A percentile compares a stretch with the other conserved stretches of the same genome.
phyloP scores from a whole-genome alignment of 2,797 vertebrate genomes.

The Eptatretus atami region DNA sequence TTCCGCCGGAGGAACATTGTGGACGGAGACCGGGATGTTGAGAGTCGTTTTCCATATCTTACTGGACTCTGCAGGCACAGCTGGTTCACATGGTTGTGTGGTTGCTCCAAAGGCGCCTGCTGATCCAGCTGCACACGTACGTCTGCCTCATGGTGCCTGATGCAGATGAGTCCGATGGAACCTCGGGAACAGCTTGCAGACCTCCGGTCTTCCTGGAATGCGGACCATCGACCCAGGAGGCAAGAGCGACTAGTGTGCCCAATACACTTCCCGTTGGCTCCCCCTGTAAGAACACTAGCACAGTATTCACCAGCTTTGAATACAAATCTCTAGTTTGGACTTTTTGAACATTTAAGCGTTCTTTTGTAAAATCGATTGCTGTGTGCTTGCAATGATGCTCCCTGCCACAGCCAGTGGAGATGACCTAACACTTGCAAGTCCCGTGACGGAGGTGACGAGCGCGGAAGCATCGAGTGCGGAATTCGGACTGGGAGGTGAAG shows the following conservation, averaged over 20 bases:
- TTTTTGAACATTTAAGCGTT: neutral
- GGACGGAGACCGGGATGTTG: no score
- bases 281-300: slow-evolving; percentile 29
- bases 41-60: no score
- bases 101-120: slow-evolving; percentile 68
- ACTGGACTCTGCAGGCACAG: slow-evolving; percentile 26
- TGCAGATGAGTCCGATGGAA: slow-evolving; percentile 28
- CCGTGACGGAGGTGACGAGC: slow-evolving; percentile 17
- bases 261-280: slow-evolving; percentile 84
- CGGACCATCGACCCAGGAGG: slow-evolving; percentile 29
- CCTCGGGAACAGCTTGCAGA: slow-evolving; percentile 28
- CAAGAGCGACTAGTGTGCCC: slow-evolving; percentile 36
- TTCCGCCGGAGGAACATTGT: no score
- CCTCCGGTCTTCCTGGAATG: slow-evolving; percentile 30
- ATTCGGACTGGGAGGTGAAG: slow-evolving; percentile 43
- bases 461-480: slow-evolving; percentile 96
- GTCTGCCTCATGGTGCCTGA: slow-evolving; percentile 65
- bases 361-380: neutral
- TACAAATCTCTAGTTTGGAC: neutral
- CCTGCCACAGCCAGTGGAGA: slow-evolving; percentile 53
- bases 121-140: slow-evolving; percentile 81
- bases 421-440: slow-evolving; percentile 91
- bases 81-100: slow-evolving; percentile 94
- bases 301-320: neutral
- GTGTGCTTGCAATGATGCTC: neutral